Conservation (phyloP, 2,113 vertebrate species). For the Rhinolophus sinicus region DNA sequence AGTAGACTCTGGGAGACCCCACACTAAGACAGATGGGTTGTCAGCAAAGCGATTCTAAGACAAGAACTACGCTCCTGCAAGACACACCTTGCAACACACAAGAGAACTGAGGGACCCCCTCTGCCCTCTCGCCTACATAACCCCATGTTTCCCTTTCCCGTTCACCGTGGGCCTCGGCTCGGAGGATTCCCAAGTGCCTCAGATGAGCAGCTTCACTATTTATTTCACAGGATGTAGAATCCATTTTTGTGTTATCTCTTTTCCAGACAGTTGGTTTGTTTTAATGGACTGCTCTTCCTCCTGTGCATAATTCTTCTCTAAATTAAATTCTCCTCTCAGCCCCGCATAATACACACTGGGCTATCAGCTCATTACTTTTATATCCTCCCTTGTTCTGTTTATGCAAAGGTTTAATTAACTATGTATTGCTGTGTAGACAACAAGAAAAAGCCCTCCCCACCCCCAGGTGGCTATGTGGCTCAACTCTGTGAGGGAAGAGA, state of each 20-base stretch:
- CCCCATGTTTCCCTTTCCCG: neutral
- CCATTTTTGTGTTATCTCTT: conserved; percentile 86
- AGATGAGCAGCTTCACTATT: conserved; percentile 48
- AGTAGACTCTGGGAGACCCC: neutral
- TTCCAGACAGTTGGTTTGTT: conserved; percentile 87
- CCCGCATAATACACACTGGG: conserved; percentile 84
- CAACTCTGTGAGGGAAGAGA: neutral
- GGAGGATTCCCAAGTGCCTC: neutral
- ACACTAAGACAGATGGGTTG: neutral
- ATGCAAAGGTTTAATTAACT: conserved; percentile 90
- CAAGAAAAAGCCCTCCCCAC: conserved; percentile 63
- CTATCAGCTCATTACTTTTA: conserved; percentile 90
- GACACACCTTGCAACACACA: neutral
- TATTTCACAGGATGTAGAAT: conserved; percentile 80
- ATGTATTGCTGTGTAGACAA: conserved; percentile 85
- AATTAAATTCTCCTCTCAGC: conserved; percentile 90
- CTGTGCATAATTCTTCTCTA: conserved; percentile 89
- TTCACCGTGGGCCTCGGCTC: neutral
- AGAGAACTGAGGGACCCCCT: neutral
- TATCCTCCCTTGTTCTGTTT: conserved; percentile 89
- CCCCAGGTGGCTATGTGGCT: conserved; percentile 68
- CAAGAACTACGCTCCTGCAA: neutral
- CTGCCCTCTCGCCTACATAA: neutral
- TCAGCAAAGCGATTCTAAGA: neutral
- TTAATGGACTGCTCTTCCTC: conserved; percentile 88